Evolutionary conservation across 1,140 invertebrate genomes (phyloP), one percentile per base, ranked within the genome.

Genomic region (Aricia agestis): DNA sequence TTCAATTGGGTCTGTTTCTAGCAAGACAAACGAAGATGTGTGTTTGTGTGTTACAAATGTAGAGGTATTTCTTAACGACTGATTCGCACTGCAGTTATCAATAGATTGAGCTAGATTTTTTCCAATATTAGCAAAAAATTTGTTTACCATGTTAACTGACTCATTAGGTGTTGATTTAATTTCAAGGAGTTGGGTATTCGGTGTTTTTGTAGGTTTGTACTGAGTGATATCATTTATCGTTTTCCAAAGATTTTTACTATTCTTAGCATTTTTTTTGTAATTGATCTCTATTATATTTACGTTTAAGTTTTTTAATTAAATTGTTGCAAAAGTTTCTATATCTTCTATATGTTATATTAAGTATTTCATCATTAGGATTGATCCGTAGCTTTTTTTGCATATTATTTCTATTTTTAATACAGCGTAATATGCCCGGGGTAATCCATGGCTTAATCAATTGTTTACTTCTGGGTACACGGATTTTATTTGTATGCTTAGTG

Each of bases 291-390:
- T 74, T 66, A 69, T 74, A 72, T 52, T 72, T 72, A n/a, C 69
- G 57, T 65, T 72, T 74, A 17, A 76, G 15, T 69, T 69, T 68
- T 72, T 76, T 76, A 52, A 74, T 45, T 6, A 74, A 25, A 10
- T 66, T 69, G 66, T 74, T 77, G 59, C 73, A 74, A 66, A 58
- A 74, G 66, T 71, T 74, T 42, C 73, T 45, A 41, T 74, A 74
- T 31, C 70, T 17, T 68, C 15, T 70, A 57, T 74, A 76, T 31
- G 66, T 74, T 19, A 74, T 72, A 66, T 74, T 70, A 45, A 74
- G 31, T n/a, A 76, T 74, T n/a, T 70, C 68, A 72, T 76, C 42
- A n/a, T 74, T 31, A 11, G 70, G 75, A 11, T 74, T 41, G 19
- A 36, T 58, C 65, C 59, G 58, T 36, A 69, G 15, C 59, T 73